Conservation (phyloP, 2,113 vertebrate genomes). For the Gopherus evgoodei region DNA sequence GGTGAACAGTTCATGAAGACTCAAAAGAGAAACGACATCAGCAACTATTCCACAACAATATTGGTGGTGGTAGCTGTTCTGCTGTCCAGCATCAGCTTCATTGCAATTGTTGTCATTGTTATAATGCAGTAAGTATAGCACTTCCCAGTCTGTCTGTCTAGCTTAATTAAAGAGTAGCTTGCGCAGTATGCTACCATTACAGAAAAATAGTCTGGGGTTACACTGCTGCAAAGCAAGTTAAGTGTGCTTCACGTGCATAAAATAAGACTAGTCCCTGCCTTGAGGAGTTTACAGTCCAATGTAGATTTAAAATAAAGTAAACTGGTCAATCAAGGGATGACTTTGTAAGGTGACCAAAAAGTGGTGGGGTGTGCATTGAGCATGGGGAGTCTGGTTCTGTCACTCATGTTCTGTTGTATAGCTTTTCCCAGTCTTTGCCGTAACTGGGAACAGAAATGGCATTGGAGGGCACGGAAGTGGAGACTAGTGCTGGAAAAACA, state of each 20-base stretch:
- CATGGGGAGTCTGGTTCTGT: not conserved
- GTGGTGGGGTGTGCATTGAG: not conserved
- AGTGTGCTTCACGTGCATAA: not conserved
- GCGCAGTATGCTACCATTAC: not conserved
- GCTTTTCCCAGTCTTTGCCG: not conserved
- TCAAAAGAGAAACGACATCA: constrained; percentile 60
- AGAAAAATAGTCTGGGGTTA: not conserved
- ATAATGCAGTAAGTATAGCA: constrained; percentile 77
- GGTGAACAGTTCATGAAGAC: constrained; percentile 83
- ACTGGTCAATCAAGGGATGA: not conserved
- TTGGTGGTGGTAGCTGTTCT: constrained; percentile 73
- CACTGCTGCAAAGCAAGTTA: no score
- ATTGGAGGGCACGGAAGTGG: not conserved
- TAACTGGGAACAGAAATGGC: not conserved
- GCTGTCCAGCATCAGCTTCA: constrained; percentile 63
- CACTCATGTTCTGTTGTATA: not conserved
- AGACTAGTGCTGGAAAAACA: not conserved
- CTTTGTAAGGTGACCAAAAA: not conserved
- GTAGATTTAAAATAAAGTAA: not conserved
- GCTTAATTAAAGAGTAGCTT: fast-evolving
- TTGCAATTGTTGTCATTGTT: constrained; percentile 70
- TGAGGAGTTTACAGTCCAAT: not conserved
- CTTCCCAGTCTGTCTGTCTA: not conserved
- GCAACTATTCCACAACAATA: constrained; percentile 73
- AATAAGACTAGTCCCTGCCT: not conserved